Evolutionary conservation across 2,888 invertebrate species (phyloP), one percentile per base, ranked within the genome.

Genomic region (Cecidostiba fungosa): DNA sequence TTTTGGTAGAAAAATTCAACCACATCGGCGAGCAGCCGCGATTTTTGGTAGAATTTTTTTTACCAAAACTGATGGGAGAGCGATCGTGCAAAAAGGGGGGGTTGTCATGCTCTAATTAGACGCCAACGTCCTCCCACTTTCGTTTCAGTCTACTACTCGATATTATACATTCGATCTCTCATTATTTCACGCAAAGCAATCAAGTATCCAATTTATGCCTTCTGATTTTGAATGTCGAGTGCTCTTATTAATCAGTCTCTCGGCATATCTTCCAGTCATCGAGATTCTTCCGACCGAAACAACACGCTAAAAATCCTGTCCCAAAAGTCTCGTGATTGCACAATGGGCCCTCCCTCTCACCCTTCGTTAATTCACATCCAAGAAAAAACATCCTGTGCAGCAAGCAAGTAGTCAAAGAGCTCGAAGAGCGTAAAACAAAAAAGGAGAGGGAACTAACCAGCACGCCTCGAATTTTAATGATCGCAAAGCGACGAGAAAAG

Each of bases 401-500:
- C 10, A 59, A 26, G 10, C 26, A 12, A 36, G 43, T 6, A 66
- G 66, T 66, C 29, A 26, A 26, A 62, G 62, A 23, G 62, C 62
- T 62, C 62, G 36, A 54, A 12, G 32, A 54, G 32, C 23, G 32
- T 54, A 66, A 69, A 26, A 29, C 76, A 77, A 36, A 43, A 16
- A 16, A 23, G 47, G 12, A 23, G 32, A 77, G 43, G 59, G 26
- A 81, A 66, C 76, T 66, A 76, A 54, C 23, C 1, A 32, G 36
- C 73, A 26, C 74, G 4, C 43, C 76, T 26, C 69, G 77, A 82
- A 79, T 76, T 82, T 82, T 85, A 85, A 85, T 82, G 85, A 85
- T 85, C 79, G 85, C 85, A 59, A 70, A 82, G 85, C 81, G 77
- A 47, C 43, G 81, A 77, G 85, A 82, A 81, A 77, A 76, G 59